Conservation (phyloP, 2,113 vertebrate genomes). For the Syngnathoides biaculeatus region DNA sequence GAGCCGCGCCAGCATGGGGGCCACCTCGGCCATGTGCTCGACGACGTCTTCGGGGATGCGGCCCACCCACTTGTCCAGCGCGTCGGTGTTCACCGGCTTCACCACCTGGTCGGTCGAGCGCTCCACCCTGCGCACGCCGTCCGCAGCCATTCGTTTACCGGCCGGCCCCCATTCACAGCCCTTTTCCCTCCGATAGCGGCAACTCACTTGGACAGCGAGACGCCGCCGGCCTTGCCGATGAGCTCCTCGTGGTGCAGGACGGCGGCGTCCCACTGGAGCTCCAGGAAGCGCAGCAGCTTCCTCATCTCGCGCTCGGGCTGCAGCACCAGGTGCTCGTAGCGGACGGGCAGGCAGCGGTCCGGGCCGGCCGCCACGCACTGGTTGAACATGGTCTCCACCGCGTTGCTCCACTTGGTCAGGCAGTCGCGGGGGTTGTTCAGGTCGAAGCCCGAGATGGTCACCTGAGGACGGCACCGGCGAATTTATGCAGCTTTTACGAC, state of each 20-base stretch:
- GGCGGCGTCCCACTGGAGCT: constrained; percentile 83
- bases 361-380: constrained; percentile 80
- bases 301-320: constrained; percentile 86
- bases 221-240: constrained; percentile 90
- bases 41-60: constrained; percentile 88
- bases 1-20: constrained; percentile 89
- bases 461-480: constrained; percentile 38
- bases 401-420: constrained; percentile 90
- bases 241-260: constrained; percentile 90
- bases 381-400: constrained; percentile 89
- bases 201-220: constrained; percentile 92
- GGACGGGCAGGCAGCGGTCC: constrained; percentile 80
- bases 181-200: too few species aligned
- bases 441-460: constrained; percentile 91
- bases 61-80: constrained; percentile 88
- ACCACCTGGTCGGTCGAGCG: constrained; percentile 95
- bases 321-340: constrained; percentile 87
- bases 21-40: constrained; percentile 88
- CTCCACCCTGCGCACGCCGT: constrained; percentile 77
- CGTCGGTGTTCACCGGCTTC: constrained; percentile 91
- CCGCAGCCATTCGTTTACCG: too few species aligned
- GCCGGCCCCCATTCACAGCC: too few species aligned
- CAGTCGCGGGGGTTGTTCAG: constrained; percentile 89
- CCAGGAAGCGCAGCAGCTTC: constrained; percentile 85
- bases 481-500: not conserved